phyloP scores from a whole-genome alignment of 2,888 invertebrate genomes.

The Parasteatoda lunata region DNA sequence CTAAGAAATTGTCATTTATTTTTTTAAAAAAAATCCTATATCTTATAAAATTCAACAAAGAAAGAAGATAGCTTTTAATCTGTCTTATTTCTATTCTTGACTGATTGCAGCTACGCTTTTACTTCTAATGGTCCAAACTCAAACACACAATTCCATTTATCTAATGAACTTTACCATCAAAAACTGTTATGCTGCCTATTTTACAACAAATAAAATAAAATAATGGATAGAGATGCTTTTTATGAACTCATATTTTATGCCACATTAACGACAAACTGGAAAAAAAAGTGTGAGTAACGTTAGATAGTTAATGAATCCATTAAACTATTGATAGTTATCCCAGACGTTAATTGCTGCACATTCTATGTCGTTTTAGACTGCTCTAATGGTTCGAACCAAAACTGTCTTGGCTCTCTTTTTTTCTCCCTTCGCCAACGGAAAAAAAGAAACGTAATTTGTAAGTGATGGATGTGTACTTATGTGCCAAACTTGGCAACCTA shows the following conservation, averaged over 20 bases:
- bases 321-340: conserved; percentile 33
- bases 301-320: conserved; percentile 46
- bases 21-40: no score
- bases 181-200: conserved; percentile 12
- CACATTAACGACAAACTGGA: not conserved
- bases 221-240: conserved; percentile 19
- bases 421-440: not conserved
- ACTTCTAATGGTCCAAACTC: conserved; percentile 24
- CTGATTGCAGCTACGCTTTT: not conserved
- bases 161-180: conserved; percentile 37
- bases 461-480: conserved; percentile 21
- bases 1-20: no score
- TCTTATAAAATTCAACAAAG: no score
- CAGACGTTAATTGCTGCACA: conserved; percentile 27
- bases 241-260: conserved; percentile 48
- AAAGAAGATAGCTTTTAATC: no score
- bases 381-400: conserved; percentile 18
- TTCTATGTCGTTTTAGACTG: not conserved
- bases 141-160: conserved; percentile 30
- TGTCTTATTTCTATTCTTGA: no score
- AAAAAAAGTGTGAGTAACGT: conserved; percentile 13
- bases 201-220: conserved; percentile 36
- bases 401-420: not conserved
- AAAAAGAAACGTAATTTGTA: conserved; percentile 27
- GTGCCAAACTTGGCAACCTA: conserved; percentile 21